These are phyloP conservation scores for Glaucopsyche alexis DNA, from an alignment of 2,888 invertebrate genomes.

Conservation along the genomic window DNA sequence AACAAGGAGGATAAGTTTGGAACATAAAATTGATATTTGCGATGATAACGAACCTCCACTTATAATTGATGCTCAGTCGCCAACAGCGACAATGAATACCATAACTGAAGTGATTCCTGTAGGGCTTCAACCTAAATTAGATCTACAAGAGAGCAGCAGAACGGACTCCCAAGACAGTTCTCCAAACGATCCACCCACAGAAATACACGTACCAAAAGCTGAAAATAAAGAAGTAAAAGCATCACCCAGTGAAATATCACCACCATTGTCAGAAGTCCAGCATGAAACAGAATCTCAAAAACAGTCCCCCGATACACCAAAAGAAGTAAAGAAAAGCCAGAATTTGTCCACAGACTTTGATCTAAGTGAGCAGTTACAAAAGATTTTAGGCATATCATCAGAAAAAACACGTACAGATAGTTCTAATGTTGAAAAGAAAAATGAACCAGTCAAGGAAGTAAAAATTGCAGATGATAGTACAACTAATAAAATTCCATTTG, in stretches of 20 bases:
- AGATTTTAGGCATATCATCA: slow-evolving; percentile 72
- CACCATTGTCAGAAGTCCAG: slow-evolving; percentile 60
- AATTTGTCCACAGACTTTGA: slow-evolving; percentile 76
- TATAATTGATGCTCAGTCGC: slow-evolving; percentile 71
- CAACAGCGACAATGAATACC: slow-evolving; percentile 69
- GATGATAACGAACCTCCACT: slow-evolving; percentile 75
- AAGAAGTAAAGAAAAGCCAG: slow-evolving; percentile 74
- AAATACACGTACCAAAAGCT: slow-evolving; percentile 66
- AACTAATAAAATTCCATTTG: slow-evolving; percentile 64
- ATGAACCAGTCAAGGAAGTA: slow-evolving; percentile 63
- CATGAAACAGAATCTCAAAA: slow-evolving; percentile 66
- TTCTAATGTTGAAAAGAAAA: slow-evolving; percentile 58
- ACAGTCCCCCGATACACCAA: slow-evolving; percentile 69
- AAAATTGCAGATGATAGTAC: slow-evolving; percentile 63
- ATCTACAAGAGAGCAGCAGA: slow-evolving; percentile 56
- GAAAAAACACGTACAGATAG: slow-evolving; percentile 66
- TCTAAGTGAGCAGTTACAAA: slow-evolving; percentile 73
- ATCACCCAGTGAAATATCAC: slow-evolving; percentile 73
- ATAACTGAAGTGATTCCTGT: slow-evolving; percentile 73
- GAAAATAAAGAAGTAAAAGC: slow-evolving; percentile 63
- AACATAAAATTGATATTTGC: slow-evolving; percentile 74
- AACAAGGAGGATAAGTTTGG: slow-evolving; percentile 65
- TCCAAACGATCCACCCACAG: slow-evolving; percentile 71
- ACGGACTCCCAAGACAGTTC: slow-evolving; percentile 69
- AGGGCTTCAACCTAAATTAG: slow-evolving; percentile 62